Evolutionary conservation across 1,140 invertebrate species (phyloP), one percentile per base, ranked within the genome.

Genomic region (Macrobrachium rosenbergii): DNA sequence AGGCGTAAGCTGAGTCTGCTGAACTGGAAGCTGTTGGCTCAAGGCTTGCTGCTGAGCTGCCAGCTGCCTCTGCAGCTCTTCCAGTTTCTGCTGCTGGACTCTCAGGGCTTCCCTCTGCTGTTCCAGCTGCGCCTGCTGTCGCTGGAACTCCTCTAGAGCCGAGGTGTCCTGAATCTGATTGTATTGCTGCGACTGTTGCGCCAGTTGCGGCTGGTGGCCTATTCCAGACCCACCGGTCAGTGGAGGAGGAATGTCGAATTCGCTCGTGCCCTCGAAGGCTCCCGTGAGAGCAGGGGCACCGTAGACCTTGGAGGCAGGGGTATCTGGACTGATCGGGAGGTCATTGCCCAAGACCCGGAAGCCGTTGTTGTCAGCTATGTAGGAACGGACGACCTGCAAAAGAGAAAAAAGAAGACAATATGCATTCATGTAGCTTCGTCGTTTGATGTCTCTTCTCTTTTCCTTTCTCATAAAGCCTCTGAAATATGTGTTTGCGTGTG

Each of bases 331-430:
- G 62, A 89, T 84, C 7, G 89, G 89, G 17, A 89, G 86, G 78
- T 89, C 89, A 64, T 89, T 89, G 6, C 89, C 89, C 23, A 89
- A 58, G 7, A 89, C 87, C 7, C 89, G 82, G 89, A 89, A 89
- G 37, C 89, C 89, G 11, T 72, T 78, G 8, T 84, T 78, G 37
- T 89, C 89, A 2, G 89, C 89, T 12, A 89, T 73, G 79, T 89
- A 89, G 17, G 89, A 89, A 17, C 89, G 86, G 14, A 89, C 86
- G 19, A 90, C 86, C 88, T 89, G 85, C 21, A 73, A 62, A 73
- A 72, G 43, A 69, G 2, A 12, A 23, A 58, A 43, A 78, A n/a
- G n/a, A n/a, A n/a, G n/a, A n/a, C n/a, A n/a, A n/a, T n/a, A n/a
- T n/a, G n/a, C n/a, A n/a, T n/a, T n/a, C n/a, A n/a, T n/a, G n/a